These are phyloP conservation scores for Sminthurides aquaticus DNA, from an alignment of 2,888 invertebrate genomes.

Conservation along the genomic window DNA sequence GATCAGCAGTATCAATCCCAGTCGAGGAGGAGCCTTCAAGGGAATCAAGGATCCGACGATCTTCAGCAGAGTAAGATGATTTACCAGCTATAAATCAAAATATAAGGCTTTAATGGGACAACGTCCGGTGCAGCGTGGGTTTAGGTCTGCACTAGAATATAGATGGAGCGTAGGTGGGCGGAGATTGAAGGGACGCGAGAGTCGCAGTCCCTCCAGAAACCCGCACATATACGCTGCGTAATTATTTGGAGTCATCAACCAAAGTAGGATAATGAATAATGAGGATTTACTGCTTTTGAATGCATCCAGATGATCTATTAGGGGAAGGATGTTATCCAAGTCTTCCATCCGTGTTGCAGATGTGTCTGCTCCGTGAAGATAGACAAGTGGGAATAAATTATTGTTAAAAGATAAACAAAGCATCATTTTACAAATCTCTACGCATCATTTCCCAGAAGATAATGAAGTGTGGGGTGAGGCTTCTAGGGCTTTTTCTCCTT, in stretches of 20 bases:
- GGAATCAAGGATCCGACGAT: background rate
- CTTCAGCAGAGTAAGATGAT: background rate
- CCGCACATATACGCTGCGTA: background rate
- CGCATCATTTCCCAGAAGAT: too few species aligned
- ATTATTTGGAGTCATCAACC: background rate
- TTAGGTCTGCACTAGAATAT: too few species aligned
- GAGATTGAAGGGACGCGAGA: too few species aligned
- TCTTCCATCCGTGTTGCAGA: conserved; percentile 36
- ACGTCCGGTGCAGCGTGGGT: too few species aligned
- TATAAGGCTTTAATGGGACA: background rate
- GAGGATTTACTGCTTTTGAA: conserved; percentile 22
- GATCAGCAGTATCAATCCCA: background rate
- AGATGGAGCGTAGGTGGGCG: too few species aligned
- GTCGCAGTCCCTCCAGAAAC: too few species aligned
- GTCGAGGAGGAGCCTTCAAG: background rate
- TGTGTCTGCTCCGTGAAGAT: too few species aligned
- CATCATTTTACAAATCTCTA: too few species aligned
- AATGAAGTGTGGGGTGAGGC: too few species aligned
- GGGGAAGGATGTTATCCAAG: conserved; percentile 36
- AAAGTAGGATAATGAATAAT: conserved; percentile 1
- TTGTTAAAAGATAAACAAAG: too few species aligned
- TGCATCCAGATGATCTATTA: conserved; percentile 37
- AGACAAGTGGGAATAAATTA: too few species aligned
- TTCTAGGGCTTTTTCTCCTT: too few species aligned
- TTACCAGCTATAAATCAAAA: background rate